These are phyloP conservation scores for Nephrotoma flavescens DNA, from an alignment of 2,888 invertebrate species.

Conservation along the genomic window DNA sequence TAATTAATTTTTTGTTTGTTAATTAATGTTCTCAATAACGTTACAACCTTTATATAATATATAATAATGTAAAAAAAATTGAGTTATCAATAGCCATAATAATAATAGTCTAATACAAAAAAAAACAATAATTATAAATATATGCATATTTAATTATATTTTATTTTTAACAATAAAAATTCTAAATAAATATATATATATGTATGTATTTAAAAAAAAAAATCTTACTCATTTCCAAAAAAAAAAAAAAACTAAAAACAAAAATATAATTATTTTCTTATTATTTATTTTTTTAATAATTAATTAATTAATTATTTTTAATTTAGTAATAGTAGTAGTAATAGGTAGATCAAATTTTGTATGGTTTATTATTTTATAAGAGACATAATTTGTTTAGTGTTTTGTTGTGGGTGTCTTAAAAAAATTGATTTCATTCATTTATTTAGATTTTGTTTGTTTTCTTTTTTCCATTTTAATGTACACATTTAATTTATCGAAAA, in stretches of 20 bases:
- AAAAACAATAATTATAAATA: background rate
- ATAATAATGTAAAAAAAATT: background rate
- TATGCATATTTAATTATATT: background rate
- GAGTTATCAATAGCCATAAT: background rate
- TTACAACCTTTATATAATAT: background rate
- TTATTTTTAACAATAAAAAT: background rate
- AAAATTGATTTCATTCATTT: background rate
- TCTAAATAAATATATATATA: background rate
- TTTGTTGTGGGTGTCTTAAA: background rate
- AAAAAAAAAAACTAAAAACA: background rate
- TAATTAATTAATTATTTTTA: background rate
- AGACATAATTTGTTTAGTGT: background rate
- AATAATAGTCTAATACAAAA: background rate
- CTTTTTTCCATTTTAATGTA: background rate
- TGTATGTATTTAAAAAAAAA: background rate
- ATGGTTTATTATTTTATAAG: background rate
- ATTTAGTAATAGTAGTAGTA: background rate
- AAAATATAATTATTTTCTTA: background rate
- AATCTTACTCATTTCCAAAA: background rate
- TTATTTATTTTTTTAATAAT: background rate
- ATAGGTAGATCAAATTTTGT: background rate
- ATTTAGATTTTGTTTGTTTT: background rate
- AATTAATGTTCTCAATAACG: background rate
- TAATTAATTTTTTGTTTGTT: background rate
- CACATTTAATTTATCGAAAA: background rate